phyloP scores from a whole-genome alignment of 2,797 vertebrate species.

The Silurus lanzhouensis region DNA sequence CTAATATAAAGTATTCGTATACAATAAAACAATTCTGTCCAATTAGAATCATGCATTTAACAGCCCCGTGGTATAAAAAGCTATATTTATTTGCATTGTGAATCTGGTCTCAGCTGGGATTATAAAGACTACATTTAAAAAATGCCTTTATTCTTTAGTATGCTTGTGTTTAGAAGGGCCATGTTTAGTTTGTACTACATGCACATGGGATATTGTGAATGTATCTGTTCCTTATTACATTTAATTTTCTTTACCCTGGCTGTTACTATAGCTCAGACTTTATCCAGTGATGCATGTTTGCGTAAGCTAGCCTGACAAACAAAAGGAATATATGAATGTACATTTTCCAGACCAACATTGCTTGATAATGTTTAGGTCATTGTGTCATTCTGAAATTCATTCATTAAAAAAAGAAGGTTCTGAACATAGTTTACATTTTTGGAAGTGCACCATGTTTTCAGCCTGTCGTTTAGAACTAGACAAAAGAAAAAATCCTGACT shows the following conservation, averaged over 20 bases:
- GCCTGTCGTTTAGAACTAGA: neutral
- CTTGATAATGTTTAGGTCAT: neutral
- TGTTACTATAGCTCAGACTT: neutral
- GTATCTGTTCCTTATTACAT: constrained; percentile 3
- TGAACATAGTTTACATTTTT: neutral
- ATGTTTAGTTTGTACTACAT: constrained; percentile 3
- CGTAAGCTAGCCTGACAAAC: constrained; percentile 1
- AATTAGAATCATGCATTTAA: neutral
- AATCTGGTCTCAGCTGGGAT: neutral
- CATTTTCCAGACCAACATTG: constrained; percentile 12
- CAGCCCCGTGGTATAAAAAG: neutral
- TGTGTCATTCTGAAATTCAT: neutral
- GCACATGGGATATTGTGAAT: neutral
- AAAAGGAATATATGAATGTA: neutral
- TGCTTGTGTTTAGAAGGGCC: neutral
- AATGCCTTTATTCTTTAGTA: neutral
- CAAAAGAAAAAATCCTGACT: neutral
- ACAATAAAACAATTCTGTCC: neutral
- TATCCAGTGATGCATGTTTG: constrained; percentile 8
- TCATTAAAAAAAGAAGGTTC: neutral
- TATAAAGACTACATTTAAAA: neutral
- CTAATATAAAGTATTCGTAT: neutral
- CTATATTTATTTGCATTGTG: neutral
- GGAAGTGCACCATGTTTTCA: neutral
- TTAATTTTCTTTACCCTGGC: neutral